phyloP scores from a whole-genome alignment of 2,797 vertebrate species.

The Muscicapa comitata region DNA sequence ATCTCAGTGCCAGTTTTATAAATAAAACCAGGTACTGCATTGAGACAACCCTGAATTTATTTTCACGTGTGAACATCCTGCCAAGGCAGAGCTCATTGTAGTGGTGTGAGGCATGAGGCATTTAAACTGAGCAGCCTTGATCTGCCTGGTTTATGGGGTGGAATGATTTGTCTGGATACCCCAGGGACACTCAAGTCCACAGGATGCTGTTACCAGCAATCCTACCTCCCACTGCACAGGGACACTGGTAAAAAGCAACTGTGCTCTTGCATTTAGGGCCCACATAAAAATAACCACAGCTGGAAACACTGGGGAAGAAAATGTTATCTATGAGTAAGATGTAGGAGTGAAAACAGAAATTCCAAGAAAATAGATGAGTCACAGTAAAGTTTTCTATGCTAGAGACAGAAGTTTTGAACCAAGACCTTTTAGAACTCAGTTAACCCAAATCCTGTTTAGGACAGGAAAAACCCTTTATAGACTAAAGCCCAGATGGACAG shows the following conservation, averaged over 20 bases:
- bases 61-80: neutral
- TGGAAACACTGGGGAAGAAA: neutral
- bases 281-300: neutral
- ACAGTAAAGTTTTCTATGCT: neutral
- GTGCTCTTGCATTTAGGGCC: neutral
- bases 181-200: neutral
- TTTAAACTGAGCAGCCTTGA: neutral
- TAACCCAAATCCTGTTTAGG: neutral
- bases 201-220: accelerated
- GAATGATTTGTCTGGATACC: neutral
- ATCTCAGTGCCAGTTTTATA: neutral
- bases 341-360: neutral
- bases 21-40: neutral
- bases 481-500: neutral
- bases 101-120: neutral
- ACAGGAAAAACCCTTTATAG: neutral
- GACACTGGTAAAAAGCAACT: neutral
- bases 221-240: neutral
- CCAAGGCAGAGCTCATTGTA: neutral
- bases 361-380: neutral
- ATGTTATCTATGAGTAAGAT: neutral
- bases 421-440: neutral
- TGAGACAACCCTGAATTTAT: neutral
- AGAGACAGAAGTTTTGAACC: neutral
- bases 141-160: neutral